Conservation (phyloP, 30 jellyfish, hydroid and myxozoan genomes). For the Turritopsis dohrnii region DNA sequence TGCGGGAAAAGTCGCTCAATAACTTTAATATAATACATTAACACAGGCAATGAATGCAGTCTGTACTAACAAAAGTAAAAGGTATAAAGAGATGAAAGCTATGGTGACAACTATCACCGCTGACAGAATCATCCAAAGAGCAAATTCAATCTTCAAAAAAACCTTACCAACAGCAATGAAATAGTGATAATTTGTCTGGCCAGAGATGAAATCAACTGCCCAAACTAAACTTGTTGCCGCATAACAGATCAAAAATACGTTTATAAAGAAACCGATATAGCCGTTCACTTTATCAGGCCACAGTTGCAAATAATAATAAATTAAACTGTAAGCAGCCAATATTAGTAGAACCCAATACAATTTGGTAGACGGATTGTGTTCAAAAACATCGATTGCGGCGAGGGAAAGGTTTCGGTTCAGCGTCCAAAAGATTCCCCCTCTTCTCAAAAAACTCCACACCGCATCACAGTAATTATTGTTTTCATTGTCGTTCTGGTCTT, state of each 20-base stretch:
- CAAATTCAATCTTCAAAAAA: not conserved
- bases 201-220: not conserved
- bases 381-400: not conserved
- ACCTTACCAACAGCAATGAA: not conserved
- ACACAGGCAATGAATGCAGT: too few species aligned
- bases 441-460: not conserved
- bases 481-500: not conserved
- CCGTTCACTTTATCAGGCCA: not conserved
- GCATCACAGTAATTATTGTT: too few species aligned
- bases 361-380: not conserved
- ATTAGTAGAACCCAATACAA: not conserved
- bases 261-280: not conserved
- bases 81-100: too few species aligned
- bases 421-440: not conserved
- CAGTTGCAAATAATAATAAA: not conserved
- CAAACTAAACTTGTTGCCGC: not conserved
- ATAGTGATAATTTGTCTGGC: not conserved
- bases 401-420: not conserved
- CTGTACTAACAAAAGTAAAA: too few species aligned
- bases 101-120: too few species aligned
- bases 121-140: too few species aligned
- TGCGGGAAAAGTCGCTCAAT: too few species aligned
- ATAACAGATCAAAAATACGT: not conserved
- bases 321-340: not conserved
- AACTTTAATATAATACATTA: too few species aligned